phyloP scores from a whole-genome alignment of 2,113 vertebrate species.

The Rhinoptilus africanus region DNA sequence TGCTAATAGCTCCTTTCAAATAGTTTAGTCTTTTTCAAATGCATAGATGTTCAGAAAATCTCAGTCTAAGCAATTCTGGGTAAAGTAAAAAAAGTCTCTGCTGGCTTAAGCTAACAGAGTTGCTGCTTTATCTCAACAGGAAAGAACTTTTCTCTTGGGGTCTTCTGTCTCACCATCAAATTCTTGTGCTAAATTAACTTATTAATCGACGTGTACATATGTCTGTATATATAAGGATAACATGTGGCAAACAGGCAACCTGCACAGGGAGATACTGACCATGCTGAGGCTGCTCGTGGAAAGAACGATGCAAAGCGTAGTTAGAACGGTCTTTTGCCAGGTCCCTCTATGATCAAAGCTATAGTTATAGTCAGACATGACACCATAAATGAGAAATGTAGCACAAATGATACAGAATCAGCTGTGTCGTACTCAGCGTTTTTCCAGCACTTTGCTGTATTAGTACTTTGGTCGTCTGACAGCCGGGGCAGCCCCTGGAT shows the following conservation, averaged over 20 bases:
- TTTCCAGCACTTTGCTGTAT: conserved; percentile 8
- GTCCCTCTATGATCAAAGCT: not conserved
- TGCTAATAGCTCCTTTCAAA: conserved; percentile 67
- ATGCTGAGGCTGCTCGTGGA: not conserved
- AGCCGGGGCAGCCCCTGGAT: not conserved
- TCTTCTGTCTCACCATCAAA: conserved; percentile 12
- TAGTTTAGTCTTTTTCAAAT: conserved; percentile 56
- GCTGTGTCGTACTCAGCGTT: not conserved
- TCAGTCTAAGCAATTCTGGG: conserved; percentile 44
- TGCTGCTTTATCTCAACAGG: conserved; percentile 41
- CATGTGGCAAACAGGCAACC: conserved; percentile 38
- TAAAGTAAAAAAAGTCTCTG: not conserved
- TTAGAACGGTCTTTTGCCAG: not conserved
- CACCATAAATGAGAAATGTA: conserved; percentile 45
- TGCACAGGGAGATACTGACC: not conserved
- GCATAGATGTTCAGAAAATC: conserved; percentile 48
- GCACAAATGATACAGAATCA: not conserved
- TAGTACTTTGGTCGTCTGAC: not conserved
- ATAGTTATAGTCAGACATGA: not conserved
- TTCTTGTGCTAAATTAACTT: conserved; percentile 31
- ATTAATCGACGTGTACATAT: not conserved
- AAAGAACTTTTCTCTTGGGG: conserved; percentile 29
- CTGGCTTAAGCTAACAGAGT: conserved; percentile 36
- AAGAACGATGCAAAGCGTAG: not conserved
- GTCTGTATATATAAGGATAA: not conserved